Percentiles rank a stretch among this genome's conserved stretches.
Conservation (phyloP, 2,113 vertebrate species). For the Sorex araneus region DNA sequence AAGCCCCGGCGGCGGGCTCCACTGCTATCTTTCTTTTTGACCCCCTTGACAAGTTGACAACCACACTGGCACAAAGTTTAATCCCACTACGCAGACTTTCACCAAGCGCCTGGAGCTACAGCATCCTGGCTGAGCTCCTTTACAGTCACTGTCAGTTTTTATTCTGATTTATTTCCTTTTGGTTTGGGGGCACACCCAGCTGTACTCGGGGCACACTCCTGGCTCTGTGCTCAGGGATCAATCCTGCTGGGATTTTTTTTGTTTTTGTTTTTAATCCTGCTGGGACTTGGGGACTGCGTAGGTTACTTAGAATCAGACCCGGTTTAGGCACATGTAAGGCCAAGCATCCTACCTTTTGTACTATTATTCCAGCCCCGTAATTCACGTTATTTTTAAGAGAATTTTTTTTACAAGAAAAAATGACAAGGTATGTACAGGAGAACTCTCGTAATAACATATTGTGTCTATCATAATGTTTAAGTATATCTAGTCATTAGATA, state of each 20-base stretch:
- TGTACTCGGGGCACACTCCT: no score
- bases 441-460: conserved; percentile 31
- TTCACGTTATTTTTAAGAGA: neutral
- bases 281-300: no score
- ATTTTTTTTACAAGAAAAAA: neutral
- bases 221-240: no score
- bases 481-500: conserved; percentile 21
- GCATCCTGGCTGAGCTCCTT: neutral
- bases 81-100: neutral
- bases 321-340: no score
- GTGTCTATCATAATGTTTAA: conserved; percentile 33
- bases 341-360: no score
- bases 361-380: neutral
- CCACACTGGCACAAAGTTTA: neutral
- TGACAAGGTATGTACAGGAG: neutral
- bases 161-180: no score
- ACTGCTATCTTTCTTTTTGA: neutral
- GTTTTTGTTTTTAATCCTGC: no score
- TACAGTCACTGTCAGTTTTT: no score
- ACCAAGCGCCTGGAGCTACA: neutral
- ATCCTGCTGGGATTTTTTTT: no score
- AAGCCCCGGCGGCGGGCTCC: neutral
- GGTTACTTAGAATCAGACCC: no score
- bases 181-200: no score
- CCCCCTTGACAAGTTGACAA: neutral